These are phyloP conservation scores for Epinotia bilunana DNA, from an alignment of 2,888 invertebrate genomes.

Conservation along the genomic window DNA sequence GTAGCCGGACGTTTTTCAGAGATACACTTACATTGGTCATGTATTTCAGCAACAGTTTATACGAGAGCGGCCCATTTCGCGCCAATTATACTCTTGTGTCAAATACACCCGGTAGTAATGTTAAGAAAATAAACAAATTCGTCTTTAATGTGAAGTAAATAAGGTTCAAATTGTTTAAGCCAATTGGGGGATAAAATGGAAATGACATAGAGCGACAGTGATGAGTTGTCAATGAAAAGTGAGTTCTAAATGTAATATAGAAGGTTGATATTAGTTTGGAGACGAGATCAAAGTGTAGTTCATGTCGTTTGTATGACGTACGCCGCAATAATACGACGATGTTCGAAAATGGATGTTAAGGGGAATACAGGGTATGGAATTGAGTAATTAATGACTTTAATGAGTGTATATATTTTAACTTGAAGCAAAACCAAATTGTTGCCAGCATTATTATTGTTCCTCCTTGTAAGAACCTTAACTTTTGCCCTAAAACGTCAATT, in stretches of 20 bases:
- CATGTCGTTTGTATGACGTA: constrained; percentile 70
- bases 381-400: constrained; percentile 5
- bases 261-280: constrained; percentile 56
- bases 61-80: constrained; percentile 72
- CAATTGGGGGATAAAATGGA: constrained; percentile 51
- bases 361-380: constrained; percentile 51
- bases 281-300: constrained; percentile 71
- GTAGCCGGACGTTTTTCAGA: not conserved
- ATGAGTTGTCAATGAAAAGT: constrained; percentile 55
- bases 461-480: no score
- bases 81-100: constrained; percentile 79
- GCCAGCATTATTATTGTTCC: not conserved
- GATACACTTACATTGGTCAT: constrained; percentile 23
- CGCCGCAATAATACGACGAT: constrained; percentile 73
- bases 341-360: constrained; percentile 72
- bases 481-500: no score
- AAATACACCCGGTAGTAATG: constrained; percentile 67
- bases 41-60: constrained; percentile 64
- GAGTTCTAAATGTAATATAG: constrained; percentile 54
- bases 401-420: not conserved
- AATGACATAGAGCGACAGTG: constrained; percentile 61
- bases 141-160: constrained; percentile 50
- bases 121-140: constrained; percentile 49
- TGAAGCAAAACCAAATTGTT: not conserved
- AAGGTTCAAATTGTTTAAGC: constrained; percentile 49